A percentile compares a stretch with the other conserved stretches of the same genome.
Evolutionary conservation across 2,113 vertebrate species (phyloP).

Genomic region (Maccullochella peelii): DNA sequence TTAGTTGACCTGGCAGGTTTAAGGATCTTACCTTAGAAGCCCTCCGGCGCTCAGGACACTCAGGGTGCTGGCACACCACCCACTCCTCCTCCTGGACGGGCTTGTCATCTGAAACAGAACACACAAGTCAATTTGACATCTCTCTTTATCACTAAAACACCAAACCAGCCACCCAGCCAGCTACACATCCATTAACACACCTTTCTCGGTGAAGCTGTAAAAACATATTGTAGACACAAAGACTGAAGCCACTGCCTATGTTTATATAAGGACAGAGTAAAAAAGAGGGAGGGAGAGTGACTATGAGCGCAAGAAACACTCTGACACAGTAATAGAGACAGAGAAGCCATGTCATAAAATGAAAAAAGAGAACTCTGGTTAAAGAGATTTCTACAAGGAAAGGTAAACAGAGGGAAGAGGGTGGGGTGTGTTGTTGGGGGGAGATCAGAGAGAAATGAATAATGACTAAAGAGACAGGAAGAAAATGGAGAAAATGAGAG

Average conservation of each 20-base stretch:
- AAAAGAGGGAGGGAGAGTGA: conserved; percentile 2
- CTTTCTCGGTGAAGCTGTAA: conserved; percentile 51
- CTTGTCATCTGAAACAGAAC: conserved; percentile 86
- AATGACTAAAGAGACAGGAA: conserved; percentile 56
- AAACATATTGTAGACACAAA: conserved; percentile 37
- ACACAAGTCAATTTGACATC: conserved; percentile 43
- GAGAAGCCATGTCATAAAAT: conserved; percentile 21
- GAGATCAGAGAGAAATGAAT: conserved; percentile 68
- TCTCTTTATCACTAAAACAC: conserved; percentile 37
- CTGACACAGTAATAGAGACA: conserved; percentile 20
- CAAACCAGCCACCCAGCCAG: conserved; percentile 18
- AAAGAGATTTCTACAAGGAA: conserved; percentile 48
- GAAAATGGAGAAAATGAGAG: conserved; percentile 63
- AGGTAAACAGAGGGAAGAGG: conserved; percentile 68
- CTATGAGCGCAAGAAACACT: conserved; percentile 35
- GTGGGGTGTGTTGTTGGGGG: conserved; percentile 49
- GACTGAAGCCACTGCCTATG: conserved; percentile 34
- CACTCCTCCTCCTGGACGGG: conserved; percentile 86
- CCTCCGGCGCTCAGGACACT: conserved; percentile 86
- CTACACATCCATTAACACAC: conserved; percentile 50
- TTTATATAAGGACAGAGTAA: conserved; percentile 41
- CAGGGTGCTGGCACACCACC: conserved; percentile 88
- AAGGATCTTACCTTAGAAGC: conserved; percentile 87
- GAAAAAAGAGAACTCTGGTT: conserved; percentile 28
- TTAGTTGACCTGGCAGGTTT: background rate